These are phyloP conservation scores for Pocillopora verrucosa DNA, from an alignment of 64 coral and sea anemone genomes.

Conservation along the genomic window DNA sequence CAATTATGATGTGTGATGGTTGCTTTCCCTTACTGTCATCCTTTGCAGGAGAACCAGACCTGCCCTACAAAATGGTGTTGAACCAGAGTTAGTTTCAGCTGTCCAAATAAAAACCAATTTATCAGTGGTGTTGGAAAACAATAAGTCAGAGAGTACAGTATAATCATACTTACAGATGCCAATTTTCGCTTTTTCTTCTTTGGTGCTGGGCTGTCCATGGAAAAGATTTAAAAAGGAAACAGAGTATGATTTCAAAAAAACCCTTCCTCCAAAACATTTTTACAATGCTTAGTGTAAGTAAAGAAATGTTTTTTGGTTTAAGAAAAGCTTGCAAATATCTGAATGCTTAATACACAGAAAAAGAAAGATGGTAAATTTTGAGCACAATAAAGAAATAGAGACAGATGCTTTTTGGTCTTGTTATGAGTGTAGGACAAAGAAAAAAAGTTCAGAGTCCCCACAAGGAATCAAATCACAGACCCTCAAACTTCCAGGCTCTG, in stretches of 20 bases:
- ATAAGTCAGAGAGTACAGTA: not conserved
- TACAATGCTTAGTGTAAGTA: not conserved
- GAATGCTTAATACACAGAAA: no score
- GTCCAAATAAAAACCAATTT: no score
- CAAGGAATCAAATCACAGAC: no score
- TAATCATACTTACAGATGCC: constrained; percentile 22
- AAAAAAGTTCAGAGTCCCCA: no score
- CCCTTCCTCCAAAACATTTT: not conserved
- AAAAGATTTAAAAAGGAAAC: not conserved
- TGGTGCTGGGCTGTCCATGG: constrained; percentile 16
- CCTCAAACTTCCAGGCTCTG: no score
- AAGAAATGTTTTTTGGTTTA: no score
- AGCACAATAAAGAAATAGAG: no score
- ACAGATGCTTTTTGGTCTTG: no score
- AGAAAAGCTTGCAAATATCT: no score
- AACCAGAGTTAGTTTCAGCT: no score
- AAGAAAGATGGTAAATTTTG: no score
- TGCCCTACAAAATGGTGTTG: not conserved
- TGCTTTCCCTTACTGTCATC: constrained; percentile 12
- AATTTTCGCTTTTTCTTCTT: constrained; percentile 38
- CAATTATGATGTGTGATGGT: not conserved
- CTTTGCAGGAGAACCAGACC: constrained; percentile 9
- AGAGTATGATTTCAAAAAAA: not conserved
- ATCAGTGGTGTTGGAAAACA: not conserved
- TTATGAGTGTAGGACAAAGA: no score